Evolutionary conservation across 23 tunicate species (phyloP).

Genomic region (Aplidium turbinatum): DNA sequence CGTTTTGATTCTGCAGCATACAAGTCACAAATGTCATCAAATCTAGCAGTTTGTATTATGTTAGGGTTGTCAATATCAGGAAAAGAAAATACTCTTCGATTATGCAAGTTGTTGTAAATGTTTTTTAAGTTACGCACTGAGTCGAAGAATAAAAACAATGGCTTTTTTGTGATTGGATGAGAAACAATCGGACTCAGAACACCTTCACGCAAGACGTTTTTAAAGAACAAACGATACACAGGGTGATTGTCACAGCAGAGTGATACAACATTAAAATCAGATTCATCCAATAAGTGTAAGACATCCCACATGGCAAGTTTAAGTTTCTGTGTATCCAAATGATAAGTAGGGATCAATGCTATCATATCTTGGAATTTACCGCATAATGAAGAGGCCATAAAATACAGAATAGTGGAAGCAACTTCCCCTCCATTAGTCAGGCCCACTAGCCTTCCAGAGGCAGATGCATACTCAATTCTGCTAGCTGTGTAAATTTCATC

Average conservation of each 20-base stretch:
- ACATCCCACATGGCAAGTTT: slow-evolving; percentile 20
- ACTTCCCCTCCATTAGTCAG: slow-evolving; percentile 2
- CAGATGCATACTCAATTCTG: slow-evolving; percentile 19
- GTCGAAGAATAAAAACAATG: slow-evolving; percentile 25
- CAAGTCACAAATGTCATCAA: slow-evolving; percentile 11
- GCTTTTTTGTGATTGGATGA: slow-evolving; percentile 16
- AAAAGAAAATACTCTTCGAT: slow-evolving; percentile 7
- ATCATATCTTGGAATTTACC: slow-evolving; percentile 18
- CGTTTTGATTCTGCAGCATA: slow-evolving; percentile 15
- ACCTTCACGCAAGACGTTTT: slow-evolving; percentile 6
- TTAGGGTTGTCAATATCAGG: slow-evolving; percentile 18
- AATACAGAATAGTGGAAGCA: slow-evolving; percentile 23
- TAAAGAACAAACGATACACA: slow-evolving; percentile 7
- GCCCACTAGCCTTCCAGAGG: slow-evolving; percentile 11
- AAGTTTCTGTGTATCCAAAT: slow-evolving; percentile 8
- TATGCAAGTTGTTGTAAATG: slow-evolving; percentile 9
- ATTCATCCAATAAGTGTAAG: not conserved
- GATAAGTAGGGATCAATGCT: slow-evolving; percentile 18
- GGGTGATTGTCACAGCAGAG: slow-evolving; percentile 3
- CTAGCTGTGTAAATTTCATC: slow-evolving; percentile 11
- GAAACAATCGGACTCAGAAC: slow-evolving; percentile 13
- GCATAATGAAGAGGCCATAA: slow-evolving; percentile 15
- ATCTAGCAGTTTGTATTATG: slow-evolving; percentile 11
- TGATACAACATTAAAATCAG: slow-evolving; percentile 12
- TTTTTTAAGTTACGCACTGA: slow-evolving; percentile 16